phyloP scores from a whole-genome alignment of 2,113 vertebrate species.

The Syrmaticus mikado region DNA sequence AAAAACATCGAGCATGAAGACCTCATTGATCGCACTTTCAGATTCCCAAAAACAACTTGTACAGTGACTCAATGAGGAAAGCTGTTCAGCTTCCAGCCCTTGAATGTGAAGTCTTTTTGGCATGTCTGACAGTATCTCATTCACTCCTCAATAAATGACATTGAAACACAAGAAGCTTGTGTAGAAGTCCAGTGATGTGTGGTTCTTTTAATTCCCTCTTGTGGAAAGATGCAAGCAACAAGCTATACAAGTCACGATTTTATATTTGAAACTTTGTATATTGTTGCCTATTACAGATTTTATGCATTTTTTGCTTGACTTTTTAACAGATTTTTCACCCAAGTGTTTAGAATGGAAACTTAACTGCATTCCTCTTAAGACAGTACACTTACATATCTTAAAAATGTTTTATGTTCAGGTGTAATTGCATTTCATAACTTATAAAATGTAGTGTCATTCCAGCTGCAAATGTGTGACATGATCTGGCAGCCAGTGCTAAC shows the following conservation, averaged over 20 bases:
- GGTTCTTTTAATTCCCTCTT: slow-evolving; percentile 70
- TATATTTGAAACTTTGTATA: slow-evolving; percentile 49
- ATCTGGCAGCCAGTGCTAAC: neutral
- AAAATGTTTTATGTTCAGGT: slow-evolving; percentile 43
- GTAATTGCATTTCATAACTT: slow-evolving; percentile 21
- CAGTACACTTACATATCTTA: slow-evolving; percentile 28
- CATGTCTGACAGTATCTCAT: slow-evolving; percentile 83
- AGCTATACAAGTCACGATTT: slow-evolving; percentile 16
- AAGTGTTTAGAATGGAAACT: slow-evolving; percentile 1
- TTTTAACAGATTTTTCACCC: slow-evolving; percentile 48
- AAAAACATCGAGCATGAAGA: slow-evolving; percentile 70
- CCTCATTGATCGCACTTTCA: slow-evolving; percentile 71
- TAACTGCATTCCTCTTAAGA: slow-evolving; percentile 23
- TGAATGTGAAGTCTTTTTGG: slow-evolving; percentile 85
- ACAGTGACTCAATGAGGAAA: slow-evolving; percentile 75
- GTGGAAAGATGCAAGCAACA: slow-evolving; percentile 56
- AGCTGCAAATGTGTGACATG: slow-evolving; percentile 9
- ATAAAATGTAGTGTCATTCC: slow-evolving; percentile 14
- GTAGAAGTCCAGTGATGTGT: slow-evolving; percentile 79
- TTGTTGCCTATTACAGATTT: slow-evolving; percentile 46
- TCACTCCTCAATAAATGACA: slow-evolving; percentile 85
- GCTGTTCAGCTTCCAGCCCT: slow-evolving; percentile 79
- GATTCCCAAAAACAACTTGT: slow-evolving; percentile 65
- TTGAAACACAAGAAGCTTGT: slow-evolving; percentile 80
- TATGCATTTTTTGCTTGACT: slow-evolving; percentile 37